Evolutionary conservation across 2,888 invertebrate species (phyloP), one percentile per base, ranked within the genome.

Genomic region (Eristalis tenax): DNA sequence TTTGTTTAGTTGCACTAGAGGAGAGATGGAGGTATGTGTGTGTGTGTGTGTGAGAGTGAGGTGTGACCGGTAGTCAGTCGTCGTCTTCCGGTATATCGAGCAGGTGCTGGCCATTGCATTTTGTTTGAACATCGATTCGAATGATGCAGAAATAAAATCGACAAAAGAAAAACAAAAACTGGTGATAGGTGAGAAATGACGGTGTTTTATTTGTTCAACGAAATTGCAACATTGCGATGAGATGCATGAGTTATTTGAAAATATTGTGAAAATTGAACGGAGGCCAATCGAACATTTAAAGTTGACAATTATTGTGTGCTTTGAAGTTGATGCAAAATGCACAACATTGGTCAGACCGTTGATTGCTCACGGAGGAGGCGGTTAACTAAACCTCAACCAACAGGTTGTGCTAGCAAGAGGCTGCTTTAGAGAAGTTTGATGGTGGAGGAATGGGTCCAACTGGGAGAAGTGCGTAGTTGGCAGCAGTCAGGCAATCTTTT

Each of bases 41-140:
- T 26, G 26, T 26, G 26, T 2, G 26, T 26, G 1, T 26, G 26
- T 26, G 26, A 2, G 26, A 23, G 50, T 2, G 50, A 6, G 50
- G 40, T 40, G 40, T 15, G 40, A 32, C 32, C 32, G 2, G 56
- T 43, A 50, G 50, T 50, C 18, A 50, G 18, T 50, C 18, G 28
- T 32, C 66, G 28, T 43, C 66, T 59, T 61, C 28, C 26, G 40
- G 4, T 15, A 26, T 65, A n/a, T 50, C 43, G 79, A 79, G 35
- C 71, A 79, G 79, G 71, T 79, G 70, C 13, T 38, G n/a, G 61
- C 23, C 56, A 40, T 18, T 38, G 56, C 22, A 26, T 50, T 65
- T 71, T 78, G 64, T 71, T 78, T 56, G 32, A 28, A 28, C 59
- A 50, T 18, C 61, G 43, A 35, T 35, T 11, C 13, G 59, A 71